These are phyloP conservation scores for Siphlonurus alternatus DNA, from an alignment of 2,888 invertebrate genomes.

Conservation along the genomic window DNA sequence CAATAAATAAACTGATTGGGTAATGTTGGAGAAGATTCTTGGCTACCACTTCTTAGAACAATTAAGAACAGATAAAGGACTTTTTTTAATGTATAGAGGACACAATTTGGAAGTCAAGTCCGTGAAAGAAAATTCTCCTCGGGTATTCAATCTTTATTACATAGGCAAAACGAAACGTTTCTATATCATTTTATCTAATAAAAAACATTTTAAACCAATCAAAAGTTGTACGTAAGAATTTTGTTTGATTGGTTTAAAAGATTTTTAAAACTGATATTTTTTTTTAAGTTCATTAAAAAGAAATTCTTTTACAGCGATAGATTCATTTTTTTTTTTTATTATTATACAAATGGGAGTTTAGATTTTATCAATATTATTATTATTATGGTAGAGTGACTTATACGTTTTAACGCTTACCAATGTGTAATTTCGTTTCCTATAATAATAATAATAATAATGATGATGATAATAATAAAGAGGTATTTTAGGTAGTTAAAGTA, in stretches of 20 bases:
- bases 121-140: not conserved
- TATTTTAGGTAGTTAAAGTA: not conserved
- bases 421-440: too few relatives aligned
- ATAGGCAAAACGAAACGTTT: too few relatives aligned
- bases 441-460: too few relatives aligned
- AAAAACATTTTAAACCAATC: too few relatives aligned
- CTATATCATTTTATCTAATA: too few relatives aligned
- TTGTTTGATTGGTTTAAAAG: not conserved
- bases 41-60: not conserved
- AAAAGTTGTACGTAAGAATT: too few relatives aligned
- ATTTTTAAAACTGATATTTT: not conserved
- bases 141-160: not conserved
- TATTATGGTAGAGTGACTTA: not conserved
- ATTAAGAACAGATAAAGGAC: not conserved
- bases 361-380: not conserved
- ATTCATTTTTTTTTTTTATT: not conserved
- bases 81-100: not conserved
- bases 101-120: not conserved
- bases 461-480: too few relatives aligned
- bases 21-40: too few relatives aligned
- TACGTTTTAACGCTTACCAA: not conserved
- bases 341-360: not conserved
- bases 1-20: not conserved
- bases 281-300: not conserved
- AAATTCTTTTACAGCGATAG: not conserved